Evolutionary conservation across 1,140 invertebrate species (phyloP).

Genomic region (Octopus bimaculoides): DNA sequence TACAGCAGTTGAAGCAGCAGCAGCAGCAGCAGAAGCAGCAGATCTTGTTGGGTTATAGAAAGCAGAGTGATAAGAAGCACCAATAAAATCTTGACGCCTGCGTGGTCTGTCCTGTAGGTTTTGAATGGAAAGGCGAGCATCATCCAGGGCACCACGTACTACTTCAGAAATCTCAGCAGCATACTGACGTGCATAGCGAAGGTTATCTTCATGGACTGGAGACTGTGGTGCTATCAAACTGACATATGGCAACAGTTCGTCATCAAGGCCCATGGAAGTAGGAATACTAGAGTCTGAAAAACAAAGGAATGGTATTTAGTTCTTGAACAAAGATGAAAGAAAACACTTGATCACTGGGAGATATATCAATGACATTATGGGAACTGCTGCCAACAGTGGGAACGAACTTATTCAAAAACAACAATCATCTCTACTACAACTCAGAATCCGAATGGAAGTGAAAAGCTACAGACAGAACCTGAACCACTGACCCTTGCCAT

Average conservation of each 20-base stretch:
- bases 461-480: no score
- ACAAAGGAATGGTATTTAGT: no score
- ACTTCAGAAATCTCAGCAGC: constrained; percentile 34
- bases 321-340: no score
- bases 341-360: no score
- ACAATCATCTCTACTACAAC: no score
- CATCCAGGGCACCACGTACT: background rate
- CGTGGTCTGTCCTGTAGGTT: background rate
- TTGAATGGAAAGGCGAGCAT: background rate
- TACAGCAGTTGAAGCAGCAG: background rate
- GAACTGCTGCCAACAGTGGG: no score
- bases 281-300: background rate
- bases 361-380: no score
- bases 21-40: background rate
- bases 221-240: constrained; percentile 21
- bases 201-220: constrained; percentile 36
- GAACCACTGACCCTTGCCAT: no score
- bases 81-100: background rate
- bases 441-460: no score
- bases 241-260: background rate
- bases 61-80: background rate
- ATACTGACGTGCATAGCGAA: constrained; percentile 37
- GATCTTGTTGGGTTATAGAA: background rate
- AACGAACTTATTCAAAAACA: no score
- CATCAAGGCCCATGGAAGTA: background rate